Evolutionary conservation across 2,797 vertebrate species (phyloP), one percentile per base, ranked within the genome.

Genomic region (Dryobates pubescens): DNA sequence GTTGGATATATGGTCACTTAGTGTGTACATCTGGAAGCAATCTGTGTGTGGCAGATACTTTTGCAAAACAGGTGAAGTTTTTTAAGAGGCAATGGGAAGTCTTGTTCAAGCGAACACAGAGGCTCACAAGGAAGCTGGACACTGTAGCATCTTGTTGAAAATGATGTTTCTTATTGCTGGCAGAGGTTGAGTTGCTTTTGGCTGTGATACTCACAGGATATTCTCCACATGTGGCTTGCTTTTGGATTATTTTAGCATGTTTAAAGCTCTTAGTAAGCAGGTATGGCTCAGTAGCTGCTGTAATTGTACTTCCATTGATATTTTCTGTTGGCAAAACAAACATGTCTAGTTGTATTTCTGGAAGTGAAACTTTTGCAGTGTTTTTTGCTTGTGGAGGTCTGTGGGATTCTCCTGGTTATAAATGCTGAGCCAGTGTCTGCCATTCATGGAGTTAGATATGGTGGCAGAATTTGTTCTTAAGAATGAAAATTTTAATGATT

Each of bases 21-120:
- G 32, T 61, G 22, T 54, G 54, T 71, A n/a, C 26, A 24, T 68
- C 36, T 79, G 73, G 86, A 19, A 98, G 97, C 84, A 58, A 10
- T 43, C 45, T 62, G 19, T 68, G 17, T 59, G 36, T 58, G 29
- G 18, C 51, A 74, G 27, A 43, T n/a, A 41, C 5, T 26, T 13
- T 27, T 53, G 24, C 32, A 64, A 47, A 54, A 9, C 11, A 45
- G 61, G 18, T 27, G 30, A 56, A 18, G 27, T 20, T 64, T 79
- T 61, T 56, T 24, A 69, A 56, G 32, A 59, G 38, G 20, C 26
- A 5, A 54, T 65, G 61, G 36, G 49, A 61, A 82, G 45, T 34
- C n/a, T 62, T 51, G 17, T 6, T 56, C 9, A 53, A 67, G 12
- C 19, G 62, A 5, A 56, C 29, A 14, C 22, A 62, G 15, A 32